Conservation (phyloP, 2,888 invertebrate genomes). For the Tenthredo mesomela region DNA sequence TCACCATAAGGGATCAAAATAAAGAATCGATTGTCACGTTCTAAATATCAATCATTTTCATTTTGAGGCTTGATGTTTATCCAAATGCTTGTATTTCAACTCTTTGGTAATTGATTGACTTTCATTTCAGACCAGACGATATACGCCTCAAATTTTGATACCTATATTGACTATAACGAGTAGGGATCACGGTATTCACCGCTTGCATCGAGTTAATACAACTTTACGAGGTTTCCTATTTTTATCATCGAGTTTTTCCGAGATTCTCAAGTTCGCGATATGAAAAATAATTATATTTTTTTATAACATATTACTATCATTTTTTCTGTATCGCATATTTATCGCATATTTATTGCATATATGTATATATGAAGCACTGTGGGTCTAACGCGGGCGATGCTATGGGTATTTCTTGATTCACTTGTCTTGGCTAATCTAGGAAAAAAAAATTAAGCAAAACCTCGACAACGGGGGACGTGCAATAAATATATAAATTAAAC, state of each 20-base stretch:
- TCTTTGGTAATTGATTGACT: neutral
- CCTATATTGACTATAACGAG: neutral
- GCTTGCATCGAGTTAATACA: constrained; percentile 8
- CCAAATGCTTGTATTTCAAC: neutral
- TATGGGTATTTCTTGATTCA: constrained; percentile 40
- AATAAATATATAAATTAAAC: neutral
- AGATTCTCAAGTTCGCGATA: constrained; percentile 39
- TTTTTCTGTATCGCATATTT: neutral
- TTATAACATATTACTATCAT: neutral
- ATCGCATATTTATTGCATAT: neutral
- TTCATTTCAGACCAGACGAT: neutral
- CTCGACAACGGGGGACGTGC: constrained; percentile 24
- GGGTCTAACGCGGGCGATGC: constrained; percentile 30
- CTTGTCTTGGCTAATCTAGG: constrained; percentile 51
- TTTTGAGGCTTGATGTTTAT: neutral
- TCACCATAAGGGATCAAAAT: neutral
- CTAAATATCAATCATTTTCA: neutral
- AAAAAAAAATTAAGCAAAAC: constrained; percentile 31
- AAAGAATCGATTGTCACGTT: neutral
- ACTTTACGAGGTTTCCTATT: constrained; percentile 43
- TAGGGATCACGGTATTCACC: neutral
- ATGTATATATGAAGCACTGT: neutral
- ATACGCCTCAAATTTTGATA: neutral
- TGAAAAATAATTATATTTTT: neutral
- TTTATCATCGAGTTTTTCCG: constrained; percentile 41